These are phyloP conservation scores for Sebastiscus tertius DNA, from an alignment of 2,797 vertebrate genomes.

Conservation along the genomic window DNA sequence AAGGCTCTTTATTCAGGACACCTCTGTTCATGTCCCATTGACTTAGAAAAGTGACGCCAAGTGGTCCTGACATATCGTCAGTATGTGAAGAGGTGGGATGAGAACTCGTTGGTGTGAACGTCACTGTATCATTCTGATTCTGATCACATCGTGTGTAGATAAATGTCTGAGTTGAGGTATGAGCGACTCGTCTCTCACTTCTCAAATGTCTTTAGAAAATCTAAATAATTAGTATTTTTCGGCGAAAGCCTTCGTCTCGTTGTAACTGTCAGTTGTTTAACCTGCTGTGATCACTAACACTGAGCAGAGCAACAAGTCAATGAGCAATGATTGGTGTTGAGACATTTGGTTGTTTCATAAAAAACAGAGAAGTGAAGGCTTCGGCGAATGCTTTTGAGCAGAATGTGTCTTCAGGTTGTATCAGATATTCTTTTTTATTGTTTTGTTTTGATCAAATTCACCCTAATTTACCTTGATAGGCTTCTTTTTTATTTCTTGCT, in stretches of 20 bases:
- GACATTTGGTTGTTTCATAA: background rate
- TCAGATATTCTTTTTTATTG: background rate
- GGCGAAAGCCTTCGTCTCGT: background rate
- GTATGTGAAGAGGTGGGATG: too few species aligned
- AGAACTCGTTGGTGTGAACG: background rate
- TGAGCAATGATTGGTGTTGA: background rate
- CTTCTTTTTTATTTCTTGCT: background rate
- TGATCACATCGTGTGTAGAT: background rate
- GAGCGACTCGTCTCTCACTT: background rate
- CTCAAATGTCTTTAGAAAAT: background rate
- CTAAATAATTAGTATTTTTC: background rate
- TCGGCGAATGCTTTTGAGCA: background rate
- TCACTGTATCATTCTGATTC: background rate
- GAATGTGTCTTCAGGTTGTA: background rate
- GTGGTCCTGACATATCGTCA: too few species aligned
- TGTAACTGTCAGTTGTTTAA: conserved; percentile 8
- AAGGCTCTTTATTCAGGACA: too few species aligned
- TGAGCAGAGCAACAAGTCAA: background rate
- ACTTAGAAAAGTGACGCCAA: too few species aligned
- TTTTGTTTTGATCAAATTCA: background rate
- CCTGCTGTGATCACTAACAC: background rate
- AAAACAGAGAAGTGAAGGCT: background rate
- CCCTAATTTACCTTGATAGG: background rate
- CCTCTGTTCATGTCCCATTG: too few species aligned
- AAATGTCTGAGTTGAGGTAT: background rate